A percentile compares a stretch with the other conserved stretches of the same genome.
Evolutionary conservation across 2,113 vertebrate species (phyloP).

Genomic region (Cavia aperea): DNA sequence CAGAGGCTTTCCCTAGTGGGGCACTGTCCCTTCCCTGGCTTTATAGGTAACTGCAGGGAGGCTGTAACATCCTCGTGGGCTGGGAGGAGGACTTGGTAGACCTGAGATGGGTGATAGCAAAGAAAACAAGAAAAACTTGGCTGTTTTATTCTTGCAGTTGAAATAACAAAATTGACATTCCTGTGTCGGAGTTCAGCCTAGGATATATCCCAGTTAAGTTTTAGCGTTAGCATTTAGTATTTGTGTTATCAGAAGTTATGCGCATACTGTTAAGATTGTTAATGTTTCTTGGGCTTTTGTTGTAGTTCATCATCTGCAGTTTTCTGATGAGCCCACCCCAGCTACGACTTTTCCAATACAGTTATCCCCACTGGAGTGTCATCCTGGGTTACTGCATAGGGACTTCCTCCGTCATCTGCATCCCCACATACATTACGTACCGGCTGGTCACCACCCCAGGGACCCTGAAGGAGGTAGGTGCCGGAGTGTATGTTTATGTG

Average conservation of each 20-base stretch:
- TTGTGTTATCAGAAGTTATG: background rate
- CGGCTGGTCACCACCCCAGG: conserved; percentile 86
- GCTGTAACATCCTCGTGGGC: background rate
- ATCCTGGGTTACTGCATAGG: conserved; percentile 94
- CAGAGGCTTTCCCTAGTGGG: background rate
- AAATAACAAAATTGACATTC: background rate
- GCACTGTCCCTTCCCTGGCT: background rate
- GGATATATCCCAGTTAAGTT: background rate
- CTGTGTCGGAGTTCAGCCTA: background rate
- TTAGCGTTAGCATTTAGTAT: background rate
- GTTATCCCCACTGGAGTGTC: conserved; percentile 90
- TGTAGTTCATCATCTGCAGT: conserved; percentile 94
- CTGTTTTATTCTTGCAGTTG: background rate
- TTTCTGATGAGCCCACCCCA: conserved; percentile 89
- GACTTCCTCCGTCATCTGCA: conserved; percentile 92
- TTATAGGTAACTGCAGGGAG: background rate
- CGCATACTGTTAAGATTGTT: background rate
- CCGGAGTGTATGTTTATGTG: background rate
- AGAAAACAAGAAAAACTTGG: background rate
- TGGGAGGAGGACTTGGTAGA: background rate
- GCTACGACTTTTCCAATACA: conserved; percentile 88
- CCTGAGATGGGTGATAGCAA: background rate
- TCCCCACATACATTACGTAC: conserved; percentile 91
- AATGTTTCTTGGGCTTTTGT: conserved; percentile 29
- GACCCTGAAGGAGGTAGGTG: conserved; percentile 90